Conservation (phyloP, 2,797 vertebrate species). For the Crocidura indochinensis region DNA sequence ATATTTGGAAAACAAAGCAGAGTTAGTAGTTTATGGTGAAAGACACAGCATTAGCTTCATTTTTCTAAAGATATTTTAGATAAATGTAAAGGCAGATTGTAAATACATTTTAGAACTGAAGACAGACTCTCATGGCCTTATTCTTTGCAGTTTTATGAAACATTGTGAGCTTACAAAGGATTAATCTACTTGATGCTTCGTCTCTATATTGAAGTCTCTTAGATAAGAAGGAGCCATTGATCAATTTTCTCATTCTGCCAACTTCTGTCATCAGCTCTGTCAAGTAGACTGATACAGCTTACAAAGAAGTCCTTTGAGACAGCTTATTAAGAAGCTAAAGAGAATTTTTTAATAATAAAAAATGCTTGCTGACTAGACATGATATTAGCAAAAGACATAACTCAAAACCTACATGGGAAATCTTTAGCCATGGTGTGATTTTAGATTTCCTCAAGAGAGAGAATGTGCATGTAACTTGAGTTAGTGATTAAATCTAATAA, state of each 20-base stretch:
- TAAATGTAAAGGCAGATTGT: conserved; percentile 10
- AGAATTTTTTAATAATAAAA: conserved; percentile 68
- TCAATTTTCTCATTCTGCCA: conserved; percentile 34
- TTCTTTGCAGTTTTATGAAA: conserved; percentile 43
- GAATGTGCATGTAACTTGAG: not conserved
- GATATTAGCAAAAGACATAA: conserved; percentile 26
- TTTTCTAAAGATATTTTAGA: conserved; percentile 33
- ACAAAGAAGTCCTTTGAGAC: conserved; percentile 69
- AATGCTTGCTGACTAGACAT: not conserved
- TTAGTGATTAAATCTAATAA: not conserved
- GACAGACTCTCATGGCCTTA: conserved; percentile 33
- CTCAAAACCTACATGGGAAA: conserved; percentile 28
- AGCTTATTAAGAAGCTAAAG: conserved; percentile 51
- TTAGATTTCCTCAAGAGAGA: not conserved
- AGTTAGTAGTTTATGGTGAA: conserved; percentile 70
- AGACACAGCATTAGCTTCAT: conserved; percentile 41
- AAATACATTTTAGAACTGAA: conserved; percentile 57
- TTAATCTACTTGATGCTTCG: conserved; percentile 51
- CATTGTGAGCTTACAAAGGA: conserved; percentile 44
- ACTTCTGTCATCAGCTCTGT: conserved; percentile 48
- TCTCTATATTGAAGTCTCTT: conserved; percentile 43
- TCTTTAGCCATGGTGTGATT: not conserved
- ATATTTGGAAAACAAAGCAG: not conserved
- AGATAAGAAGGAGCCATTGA: conserved; percentile 61
- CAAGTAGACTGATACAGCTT: conserved; percentile 35